A percentile compares a stretch with the other conserved stretches of the same genome.
phyloP scores from a whole-genome alignment of 2,113 vertebrate species.

The Platysternon megacephalum region DNA sequence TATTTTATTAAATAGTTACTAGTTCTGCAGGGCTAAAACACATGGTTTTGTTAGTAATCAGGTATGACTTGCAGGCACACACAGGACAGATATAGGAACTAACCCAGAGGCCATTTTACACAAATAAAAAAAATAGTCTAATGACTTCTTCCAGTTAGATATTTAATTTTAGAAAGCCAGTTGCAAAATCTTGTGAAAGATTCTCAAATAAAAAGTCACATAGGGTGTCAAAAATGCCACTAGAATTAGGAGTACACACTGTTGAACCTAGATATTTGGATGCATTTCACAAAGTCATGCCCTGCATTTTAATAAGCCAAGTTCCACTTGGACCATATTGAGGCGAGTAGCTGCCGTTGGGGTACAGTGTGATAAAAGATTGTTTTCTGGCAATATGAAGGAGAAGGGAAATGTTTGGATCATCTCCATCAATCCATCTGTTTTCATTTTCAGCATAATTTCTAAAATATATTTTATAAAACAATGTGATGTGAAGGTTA shows the following conservation, averaged over 20 bases:
- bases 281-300: background rate
- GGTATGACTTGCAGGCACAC: background rate
- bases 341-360: background rate
- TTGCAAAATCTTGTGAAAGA: background rate
- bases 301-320: background rate
- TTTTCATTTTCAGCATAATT: constrained; percentile 32
- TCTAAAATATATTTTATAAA: constrained; percentile 40
- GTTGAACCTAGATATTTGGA: background rate
- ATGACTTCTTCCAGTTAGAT: background rate
- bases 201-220: background rate
- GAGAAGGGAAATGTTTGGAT: constrained; percentile 13
- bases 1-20: background rate
- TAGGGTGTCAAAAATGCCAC: background rate
- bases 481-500: constrained; percentile 3
- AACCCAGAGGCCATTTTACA: background rate
- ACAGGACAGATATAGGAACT: background rate
- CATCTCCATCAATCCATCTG: constrained; percentile 31
- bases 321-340: background rate
- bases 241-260: background rate
- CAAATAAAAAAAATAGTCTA: background rate
- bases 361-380: background rate
- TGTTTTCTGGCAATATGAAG: background rate
- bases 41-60: background rate
- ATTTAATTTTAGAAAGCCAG: background rate
- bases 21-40: background rate